Evolutionary conservation across 2,888 invertebrate genomes (phyloP).

Genomic region (Coleophora deauratella): DNA sequence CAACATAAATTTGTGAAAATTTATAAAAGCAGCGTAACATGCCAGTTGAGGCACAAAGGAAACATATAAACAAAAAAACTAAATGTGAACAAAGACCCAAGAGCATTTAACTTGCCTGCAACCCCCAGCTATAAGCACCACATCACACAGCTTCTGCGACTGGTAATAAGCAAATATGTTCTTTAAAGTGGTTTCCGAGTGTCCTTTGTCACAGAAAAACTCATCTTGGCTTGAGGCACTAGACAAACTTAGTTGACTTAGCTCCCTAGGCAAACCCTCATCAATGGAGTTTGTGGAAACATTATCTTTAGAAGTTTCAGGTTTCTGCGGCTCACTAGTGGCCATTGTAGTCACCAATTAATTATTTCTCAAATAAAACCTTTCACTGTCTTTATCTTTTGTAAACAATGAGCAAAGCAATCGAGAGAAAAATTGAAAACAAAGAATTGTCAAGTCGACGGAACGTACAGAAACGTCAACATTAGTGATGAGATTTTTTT

Average conservation of each 20-base stretch:
- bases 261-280: conserved; percentile 77
- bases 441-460: no score
- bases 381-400: no score
- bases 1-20: no score
- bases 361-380: no score
- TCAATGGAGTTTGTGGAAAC: conserved; percentile 67
- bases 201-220: conserved; percentile 83
- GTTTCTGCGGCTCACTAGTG: conserved; percentile 52
- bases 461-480: no score
- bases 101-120: conserved; percentile 59
- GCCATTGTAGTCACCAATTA: conserved; percentile 35
- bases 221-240: conserved; percentile 84
- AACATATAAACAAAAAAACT: not conserved
- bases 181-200: conserved; percentile 86
- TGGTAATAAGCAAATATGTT: conserved; percentile 89
- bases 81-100: conserved; percentile 4
- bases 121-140: conserved; percentile 87
- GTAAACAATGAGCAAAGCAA: no score
- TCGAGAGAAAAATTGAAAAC: no score
- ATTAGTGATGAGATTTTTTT: no score
- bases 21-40: no score
- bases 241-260: conserved; percentile 77
- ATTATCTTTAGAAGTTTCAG: conserved; percentile 58
- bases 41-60: not conserved
- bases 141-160: conserved; percentile 89